phyloP scores from a whole-genome alignment of 2,113 vertebrate genomes.

The Pangasianodon gigas region DNA sequence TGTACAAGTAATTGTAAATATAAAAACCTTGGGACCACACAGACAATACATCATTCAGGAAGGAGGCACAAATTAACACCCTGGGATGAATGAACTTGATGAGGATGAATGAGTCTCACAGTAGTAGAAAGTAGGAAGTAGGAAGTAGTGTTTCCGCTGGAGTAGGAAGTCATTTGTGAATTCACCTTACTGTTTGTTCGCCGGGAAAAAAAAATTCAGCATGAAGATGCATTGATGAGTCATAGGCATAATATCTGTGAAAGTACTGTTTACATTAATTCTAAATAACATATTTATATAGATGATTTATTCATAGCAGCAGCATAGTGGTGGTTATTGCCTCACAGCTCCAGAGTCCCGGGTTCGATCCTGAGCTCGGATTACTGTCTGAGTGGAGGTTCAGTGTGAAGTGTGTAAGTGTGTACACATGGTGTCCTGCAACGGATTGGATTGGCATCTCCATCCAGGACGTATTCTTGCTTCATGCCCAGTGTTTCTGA shows the following conservation, averaged over 20 bases:
- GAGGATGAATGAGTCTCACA: not conserved
- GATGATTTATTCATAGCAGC: not conserved
- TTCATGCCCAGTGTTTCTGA: no score
- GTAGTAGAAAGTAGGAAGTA: not conserved
- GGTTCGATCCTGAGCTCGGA: not conserved
- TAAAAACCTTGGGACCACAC: not conserved
- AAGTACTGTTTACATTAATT: not conserved
- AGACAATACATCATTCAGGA: not conserved
- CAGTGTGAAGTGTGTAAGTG: not conserved
- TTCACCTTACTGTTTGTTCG: not conserved
- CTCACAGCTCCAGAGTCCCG: not conserved
- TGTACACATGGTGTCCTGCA: no score
- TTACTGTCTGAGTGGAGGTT: no score
- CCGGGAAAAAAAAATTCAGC: not conserved
- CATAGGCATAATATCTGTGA: not conserved
- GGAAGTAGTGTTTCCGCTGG: no score
- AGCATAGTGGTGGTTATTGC: not conserved
- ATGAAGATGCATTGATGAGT: not conserved
- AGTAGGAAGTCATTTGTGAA: not conserved
- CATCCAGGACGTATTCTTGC: not conserved
- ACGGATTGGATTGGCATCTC: not conserved
- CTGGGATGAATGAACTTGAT: not conserved
- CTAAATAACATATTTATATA: not conserved
- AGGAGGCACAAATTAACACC: not conserved
- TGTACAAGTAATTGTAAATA: no score